Base-by-base conservation (phyloP, 2,888 invertebrate species). In the Sylvicola cinctus region DNA sequence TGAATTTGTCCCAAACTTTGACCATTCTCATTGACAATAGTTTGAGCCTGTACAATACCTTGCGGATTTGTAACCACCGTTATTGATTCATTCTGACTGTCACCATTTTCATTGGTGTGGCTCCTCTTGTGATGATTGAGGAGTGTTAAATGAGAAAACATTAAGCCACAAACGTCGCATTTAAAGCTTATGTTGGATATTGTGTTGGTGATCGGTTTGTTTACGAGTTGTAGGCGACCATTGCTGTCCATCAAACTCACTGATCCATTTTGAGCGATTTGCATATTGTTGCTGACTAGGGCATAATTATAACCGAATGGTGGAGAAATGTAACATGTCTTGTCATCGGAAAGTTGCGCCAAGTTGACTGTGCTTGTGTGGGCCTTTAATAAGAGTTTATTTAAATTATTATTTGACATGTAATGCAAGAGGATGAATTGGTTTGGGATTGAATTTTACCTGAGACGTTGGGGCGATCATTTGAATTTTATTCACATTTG, bases 41-140 rank as follows among this genome's bases (percentile, higher is more conserved):
- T 48, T 39, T 52, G 50, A 2, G 55, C 52, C 41, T 55, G 36
- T 12, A 37, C 36, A 6, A 38, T 14, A 12, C 31, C 31, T 20
- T 39, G 36, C 5, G 29, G 45, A 36, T 52, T 61, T 1, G 68
- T 60, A 15, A 70, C 68, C 16, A 70, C 69, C 11, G 68, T 62
- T 40, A 70, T 68, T 33, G 65, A 61, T 31, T 49, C 47, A 23
- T 46, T 44, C 12, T 43, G 45, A n/a, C 32, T 32, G 16, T 36
- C 33, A 41, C 54, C 64, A 39, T 63, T 58, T 7, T 20, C 55
- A 44, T 68, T 68, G 38, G 73, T 70, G 51, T 81, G 81, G 48
- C 78, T 74, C 43, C 81, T 68, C 60, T 84, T 85, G 55, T 84
- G 84, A 48, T 84, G 80, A 58, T 80, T 83, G n/a, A 84, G 59